A percentile compares a stretch with the other conserved stretches of the same genome.
Evolutionary conservation across 2,888 invertebrate genomes (phyloP).

Genomic region (Oscheius sp.): DNA sequence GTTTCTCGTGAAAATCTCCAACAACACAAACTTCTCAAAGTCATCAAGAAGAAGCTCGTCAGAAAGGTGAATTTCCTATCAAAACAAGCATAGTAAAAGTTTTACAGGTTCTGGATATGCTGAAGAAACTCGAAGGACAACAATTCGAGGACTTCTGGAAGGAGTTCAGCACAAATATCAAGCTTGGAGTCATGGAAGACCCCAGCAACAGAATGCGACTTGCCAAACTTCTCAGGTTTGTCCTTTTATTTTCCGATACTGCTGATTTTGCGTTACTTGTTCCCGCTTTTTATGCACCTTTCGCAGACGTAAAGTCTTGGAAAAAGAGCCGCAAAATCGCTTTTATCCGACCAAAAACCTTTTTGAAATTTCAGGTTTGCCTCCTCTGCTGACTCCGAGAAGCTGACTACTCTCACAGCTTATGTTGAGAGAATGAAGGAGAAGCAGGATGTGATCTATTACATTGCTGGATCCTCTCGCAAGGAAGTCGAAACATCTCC

Average conservation of each 20-base stretch:
- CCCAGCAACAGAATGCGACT: slow-evolving; percentile 92
- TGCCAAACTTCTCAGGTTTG: slow-evolving; percentile 87
- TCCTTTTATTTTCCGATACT: slow-evolving; percentile 73
- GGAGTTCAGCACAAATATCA: slow-evolving; percentile 96
- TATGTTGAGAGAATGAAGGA: slow-evolving; percentile 95
- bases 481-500: slow-evolving; percentile 84
- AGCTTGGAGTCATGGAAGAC: slow-evolving; percentile 96
- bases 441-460: slow-evolving; percentile 92
- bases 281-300: too few relatives aligned
- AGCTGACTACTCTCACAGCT: slow-evolving; percentile 81
- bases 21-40: slow-evolving; percentile 96
- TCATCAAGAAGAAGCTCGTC: slow-evolving; percentile 97
- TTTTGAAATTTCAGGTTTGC: slow-evolving; percentile 41
- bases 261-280: slow-evolving; percentile 8
- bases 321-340: not conserved
- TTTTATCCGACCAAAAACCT: not conserved
- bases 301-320: not conserved
- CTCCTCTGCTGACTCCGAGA: slow-evolving; percentile 77
- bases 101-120: slow-evolving; percentile 77
- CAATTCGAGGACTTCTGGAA: slow-evolving; percentile 96
- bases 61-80: too few relatives aligned
- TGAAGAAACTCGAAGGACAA: slow-evolving; percentile 90
- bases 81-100: too few relatives aligned
- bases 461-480: slow-evolving; percentile 88
- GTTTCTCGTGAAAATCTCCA: slow-evolving; percentile 97